A percentile compares a stretch with the other conserved stretches of the same genome.
phyloP scores from a whole-genome alignment of 2,888 invertebrate genomes.

The Bugulina stolonifera region DNA sequence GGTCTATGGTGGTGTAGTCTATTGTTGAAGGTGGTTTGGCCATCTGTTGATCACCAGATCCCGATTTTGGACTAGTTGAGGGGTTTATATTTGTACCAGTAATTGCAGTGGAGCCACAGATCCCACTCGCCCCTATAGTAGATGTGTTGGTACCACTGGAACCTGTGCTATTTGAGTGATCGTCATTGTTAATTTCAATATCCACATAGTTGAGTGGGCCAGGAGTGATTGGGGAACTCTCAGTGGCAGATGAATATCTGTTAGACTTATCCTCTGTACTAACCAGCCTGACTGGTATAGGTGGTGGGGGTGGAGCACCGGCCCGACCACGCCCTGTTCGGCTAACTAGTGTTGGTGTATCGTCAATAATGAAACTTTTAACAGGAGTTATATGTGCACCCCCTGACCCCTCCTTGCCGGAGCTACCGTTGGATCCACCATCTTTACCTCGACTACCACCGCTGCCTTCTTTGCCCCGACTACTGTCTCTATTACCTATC shows the following conservation, averaged over 20 bases:
- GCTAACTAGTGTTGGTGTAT: neutral
- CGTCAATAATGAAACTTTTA: slow-evolving; percentile 9
- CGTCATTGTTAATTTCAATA: neutral
- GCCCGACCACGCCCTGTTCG: neutral
- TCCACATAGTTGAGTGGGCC: slow-evolving; percentile 5
- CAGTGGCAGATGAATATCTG: neutral
- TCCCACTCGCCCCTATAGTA: neutral
- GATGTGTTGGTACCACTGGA: neutral
- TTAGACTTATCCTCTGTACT: neutral
- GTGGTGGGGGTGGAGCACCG: neutral
- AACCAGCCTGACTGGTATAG: neutral
- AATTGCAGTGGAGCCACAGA: too few species aligned
- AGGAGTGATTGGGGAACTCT: neutral
- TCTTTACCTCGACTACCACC: neutral
- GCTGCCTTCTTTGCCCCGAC: slow-evolving; percentile 6
- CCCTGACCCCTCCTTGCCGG: neutral
- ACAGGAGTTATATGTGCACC: too few species aligned
- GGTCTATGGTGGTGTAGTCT: slow-evolving; percentile 8
- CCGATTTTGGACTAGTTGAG: neutral
- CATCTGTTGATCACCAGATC: neutral
- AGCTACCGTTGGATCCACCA: neutral
- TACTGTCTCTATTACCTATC: neutral
- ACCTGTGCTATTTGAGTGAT: neutral
- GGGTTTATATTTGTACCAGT: neutral
- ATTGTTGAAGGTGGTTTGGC: neutral